Evolutionary conservation across 2,797 vertebrate genomes (phyloP), one percentile per base, ranked within the genome.

Genomic region (Siniperca undulata): DNA sequence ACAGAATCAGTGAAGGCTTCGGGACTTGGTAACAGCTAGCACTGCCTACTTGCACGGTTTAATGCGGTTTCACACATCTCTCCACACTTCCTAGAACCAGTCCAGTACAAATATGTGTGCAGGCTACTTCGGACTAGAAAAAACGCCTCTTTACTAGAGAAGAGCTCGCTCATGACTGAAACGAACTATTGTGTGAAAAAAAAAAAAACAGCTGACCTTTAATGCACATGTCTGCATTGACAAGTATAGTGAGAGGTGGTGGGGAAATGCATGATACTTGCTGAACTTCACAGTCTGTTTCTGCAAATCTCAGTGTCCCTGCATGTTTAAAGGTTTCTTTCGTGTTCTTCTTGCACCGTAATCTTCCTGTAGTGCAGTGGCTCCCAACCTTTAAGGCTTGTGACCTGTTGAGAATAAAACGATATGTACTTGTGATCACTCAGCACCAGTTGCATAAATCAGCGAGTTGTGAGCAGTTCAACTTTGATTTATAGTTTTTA

Each of bases 41-140:
- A 52, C 27, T 34, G 30, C 17, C 71, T 46, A 9, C 6, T 59
- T 7, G 59, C 53, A 58, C 34, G 68, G 17, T 69, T 64, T 53
- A 74, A 79, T 81, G 77, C 59, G 24, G 30, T 74, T 74, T 75
- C 24, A 76, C 69, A 64, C 62, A 22, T 19, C 8, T 77, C 50
- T 40, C 30, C 76, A 82, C 53, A 16, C 55, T 59, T 16, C 2
- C 20, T 2, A 70, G 22, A 75, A 14, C 5, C 61, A 62, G 65
- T 58, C 46, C 72, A 55, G 53, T 40, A 9, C 2, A 61, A 27
- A 44, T 19, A 30, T 72, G 38, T 52, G 67, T 53, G 17, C 62
- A 36, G 24, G 30, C 30, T 30, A 30, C 3, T 30, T 30, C 30
- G 30, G 30, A 30, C 30, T 30, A 30, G 30, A 30, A 30, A 27